A percentile compares a stretch with the other conserved stretches of the same genome.
phyloP scores from a whole-genome alignment of 1,140 invertebrate genomes.

The Mactra quadrangularis region DNA sequence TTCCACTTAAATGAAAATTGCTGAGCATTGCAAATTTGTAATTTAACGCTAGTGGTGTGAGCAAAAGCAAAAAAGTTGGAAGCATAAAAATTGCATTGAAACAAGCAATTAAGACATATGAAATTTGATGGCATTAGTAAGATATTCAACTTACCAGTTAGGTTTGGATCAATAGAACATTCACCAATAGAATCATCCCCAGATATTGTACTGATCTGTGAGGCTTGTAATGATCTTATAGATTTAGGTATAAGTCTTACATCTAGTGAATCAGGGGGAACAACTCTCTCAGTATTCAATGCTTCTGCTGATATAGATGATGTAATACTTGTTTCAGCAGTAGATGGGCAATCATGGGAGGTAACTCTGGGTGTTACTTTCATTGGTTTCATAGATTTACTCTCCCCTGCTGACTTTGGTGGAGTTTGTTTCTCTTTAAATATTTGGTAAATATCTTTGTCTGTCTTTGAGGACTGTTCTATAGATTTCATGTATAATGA shows the following conservation, averaged over 20 bases:
- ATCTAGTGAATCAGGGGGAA: constrained; percentile 64
- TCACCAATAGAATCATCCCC: constrained; percentile 74
- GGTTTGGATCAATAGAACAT: constrained; percentile 72
- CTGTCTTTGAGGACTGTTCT: constrained; percentile 65
- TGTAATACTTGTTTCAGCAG: constrained; percentile 21
- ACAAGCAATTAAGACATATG: too few relatives aligned
- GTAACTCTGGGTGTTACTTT: constrained; percentile 30
- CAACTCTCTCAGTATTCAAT: constrained; percentile 24
- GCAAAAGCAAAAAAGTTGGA: too few relatives aligned
- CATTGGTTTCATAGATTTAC: constrained; percentile 34
- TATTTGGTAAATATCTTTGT: constrained; percentile 70
- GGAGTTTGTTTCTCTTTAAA: constrained; percentile 70
- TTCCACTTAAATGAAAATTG: too few relatives aligned
- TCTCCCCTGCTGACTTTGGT: constrained; percentile 14
- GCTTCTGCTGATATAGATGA: constrained; percentile 2
- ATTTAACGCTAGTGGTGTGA: too few relatives aligned
- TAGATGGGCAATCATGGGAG: constrained; percentile 29
- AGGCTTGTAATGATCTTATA: constrained; percentile 60
- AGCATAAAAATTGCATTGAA: too few relatives aligned
- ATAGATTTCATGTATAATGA: constrained; percentile 69
- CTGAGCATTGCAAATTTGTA: too few relatives aligned
- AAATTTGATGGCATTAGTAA: too few relatives aligned
- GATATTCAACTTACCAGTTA: constrained; percentile 69
- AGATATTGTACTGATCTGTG: constrained; percentile 68
- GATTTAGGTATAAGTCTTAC: constrained; percentile 55